Evolutionary conservation across 1,140 invertebrate genomes (phyloP).

Genomic region (Penaeus japonicus): DNA sequence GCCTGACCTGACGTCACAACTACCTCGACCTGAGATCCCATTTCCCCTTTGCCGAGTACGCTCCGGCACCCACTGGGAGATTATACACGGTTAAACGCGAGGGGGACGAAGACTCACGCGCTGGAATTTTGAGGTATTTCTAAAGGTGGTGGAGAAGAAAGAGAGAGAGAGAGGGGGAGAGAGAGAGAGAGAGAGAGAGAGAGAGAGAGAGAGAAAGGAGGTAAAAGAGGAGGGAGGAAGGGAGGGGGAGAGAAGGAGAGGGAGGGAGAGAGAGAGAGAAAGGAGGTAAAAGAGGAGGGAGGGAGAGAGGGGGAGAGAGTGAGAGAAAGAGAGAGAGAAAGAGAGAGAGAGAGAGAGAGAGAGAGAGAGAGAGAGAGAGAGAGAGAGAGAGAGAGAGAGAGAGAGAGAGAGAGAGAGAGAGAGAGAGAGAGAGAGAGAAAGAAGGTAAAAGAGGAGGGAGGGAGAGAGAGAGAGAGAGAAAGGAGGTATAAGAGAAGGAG

Average conservation of each 20-base stretch:
- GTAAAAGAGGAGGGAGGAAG: neutral
- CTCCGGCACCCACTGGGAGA: conserved; percentile 11
- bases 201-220: neutral
- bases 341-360: neutral
- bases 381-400: neutral
- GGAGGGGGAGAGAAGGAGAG: neutral
- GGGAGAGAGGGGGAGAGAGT: neutral
- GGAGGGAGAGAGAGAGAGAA: neutral
- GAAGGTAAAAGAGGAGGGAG: neutral
- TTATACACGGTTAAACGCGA: conserved; percentile 13
- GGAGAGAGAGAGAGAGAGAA: neutral
- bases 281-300: neutral
- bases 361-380: neutral
- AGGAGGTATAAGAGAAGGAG: neutral
- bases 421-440: neutral
- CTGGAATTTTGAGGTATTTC: neutral
- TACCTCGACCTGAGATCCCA: conserved; percentile 32
- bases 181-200: neutral
- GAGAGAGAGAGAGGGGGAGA: conserved; percentile 7
- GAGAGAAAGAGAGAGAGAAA: neutral
- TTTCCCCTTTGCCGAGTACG: conserved; percentile 15
- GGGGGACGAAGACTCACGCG: neutral
- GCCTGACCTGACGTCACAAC: conserved; percentile 27
- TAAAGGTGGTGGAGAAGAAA: neutral
- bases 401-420: neutral